phyloP scores from a whole-genome alignment of 1,140 invertebrate species.

The Drosophila sp. region DNA sequence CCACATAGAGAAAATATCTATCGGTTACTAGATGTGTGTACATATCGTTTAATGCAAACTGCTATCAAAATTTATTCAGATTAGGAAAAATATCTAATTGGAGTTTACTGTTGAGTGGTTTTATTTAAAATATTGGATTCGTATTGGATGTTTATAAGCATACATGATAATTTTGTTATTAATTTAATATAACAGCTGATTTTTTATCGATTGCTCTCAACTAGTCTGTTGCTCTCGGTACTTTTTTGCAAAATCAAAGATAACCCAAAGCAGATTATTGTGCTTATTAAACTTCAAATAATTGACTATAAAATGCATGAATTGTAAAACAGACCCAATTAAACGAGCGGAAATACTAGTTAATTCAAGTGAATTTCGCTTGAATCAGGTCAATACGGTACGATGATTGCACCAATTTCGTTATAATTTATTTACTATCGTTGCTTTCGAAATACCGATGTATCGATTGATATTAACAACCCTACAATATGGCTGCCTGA shows the following conservation, averaged over 20 bases:
- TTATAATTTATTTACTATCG: background rate
- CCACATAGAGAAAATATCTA: too few relatives aligned
- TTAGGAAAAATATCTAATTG: background rate
- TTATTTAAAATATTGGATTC: background rate
- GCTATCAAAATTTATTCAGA: background rate
- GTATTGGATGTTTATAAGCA: background rate
- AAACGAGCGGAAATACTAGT: background rate
- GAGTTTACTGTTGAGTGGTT: background rate
- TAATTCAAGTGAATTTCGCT: background rate
- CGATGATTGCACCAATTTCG: conserved; percentile 7
- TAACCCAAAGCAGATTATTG: too few relatives aligned
- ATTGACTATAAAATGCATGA: too few relatives aligned
- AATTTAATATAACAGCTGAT: background rate
- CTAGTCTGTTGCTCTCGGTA: too few relatives aligned
- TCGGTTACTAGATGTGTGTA: too few relatives aligned
- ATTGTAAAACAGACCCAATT: background rate
- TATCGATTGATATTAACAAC: conserved; percentile 31
- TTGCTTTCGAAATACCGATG: conserved; percentile 10
- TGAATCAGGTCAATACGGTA: background rate
- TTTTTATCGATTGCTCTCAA: background rate
- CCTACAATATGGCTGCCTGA: conserved; percentile 52
- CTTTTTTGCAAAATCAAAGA: too few relatives aligned
- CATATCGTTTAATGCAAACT: too few relatives aligned
- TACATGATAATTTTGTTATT: background rate
- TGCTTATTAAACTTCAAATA: too few relatives aligned